Evolutionary conservation across 2,113 vertebrate genomes (phyloP), one percentile per base, ranked within the genome.

Genomic region (Indicator indicator): DNA sequence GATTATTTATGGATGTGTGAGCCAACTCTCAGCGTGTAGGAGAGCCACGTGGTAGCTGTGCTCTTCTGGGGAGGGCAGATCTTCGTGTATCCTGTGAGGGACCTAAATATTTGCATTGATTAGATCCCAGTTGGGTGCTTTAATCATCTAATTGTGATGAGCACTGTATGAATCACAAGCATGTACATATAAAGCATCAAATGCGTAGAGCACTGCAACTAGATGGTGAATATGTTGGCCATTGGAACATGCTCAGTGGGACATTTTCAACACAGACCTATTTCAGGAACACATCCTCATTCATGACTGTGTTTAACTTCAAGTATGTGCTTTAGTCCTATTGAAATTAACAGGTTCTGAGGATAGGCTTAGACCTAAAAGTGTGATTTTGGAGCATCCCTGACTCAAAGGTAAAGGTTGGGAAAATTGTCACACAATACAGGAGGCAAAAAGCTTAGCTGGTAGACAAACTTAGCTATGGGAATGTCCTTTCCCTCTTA

Each of bases 31-130:
- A 8, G 50, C 3, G 3, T 0, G 4, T 7, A 71, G 59, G 64
- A 71, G 78, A 85, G n/a, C 52, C 76, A 58, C 0, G 0, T 58
- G 65, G 60, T 18, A 30, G 15, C 27, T 14, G 5, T 26, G 55
- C 44, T 54, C 5, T 86, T 40, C 84, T 68, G 38, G 42, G 27
- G 38, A 48, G 26, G 40, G 71, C 0, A 0, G 50, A 54, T 42
- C 46, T 59, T 65, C 2, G 1, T 8, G 2, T 54, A 46, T 58
- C 59, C 76, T 20, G 9, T 5, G 64, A 36, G n/a, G 62, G 62
- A 81, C 59, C 75, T 26, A 83, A 95, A 83, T 86, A 89, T 94
- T 92, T 95, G 58, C 82, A 54, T 19, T 42, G 48, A 80, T 89
- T 89, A 77, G 42, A 68, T 81, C 56, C 28, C 40, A 68, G 33